Percentiles rank a stretch among this genome's conserved stretches.
These are phyloP conservation scores for Anomalospiza imberbis DNA, from an alignment of 2,797 vertebrate genomes.

Conservation along the genomic window DNA sequence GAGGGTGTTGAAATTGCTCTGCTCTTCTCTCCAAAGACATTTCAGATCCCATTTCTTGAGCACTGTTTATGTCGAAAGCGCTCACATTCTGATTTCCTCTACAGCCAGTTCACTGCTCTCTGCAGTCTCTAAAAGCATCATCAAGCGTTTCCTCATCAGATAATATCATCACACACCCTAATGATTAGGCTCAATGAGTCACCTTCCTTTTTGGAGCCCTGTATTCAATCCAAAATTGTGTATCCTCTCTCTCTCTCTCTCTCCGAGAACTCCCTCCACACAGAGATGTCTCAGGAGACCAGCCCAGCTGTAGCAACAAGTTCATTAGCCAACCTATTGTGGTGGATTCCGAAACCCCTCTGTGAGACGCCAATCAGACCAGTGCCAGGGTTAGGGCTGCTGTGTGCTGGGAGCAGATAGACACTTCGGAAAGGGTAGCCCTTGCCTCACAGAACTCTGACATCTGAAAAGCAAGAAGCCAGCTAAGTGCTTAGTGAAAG, in stretches of 20 bases:
- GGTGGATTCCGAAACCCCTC: background rate
- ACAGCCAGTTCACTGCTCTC: slow-evolving; percentile 31
- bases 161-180: slow-evolving; percentile 66
- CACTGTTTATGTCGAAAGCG: slow-evolving; percentile 42
- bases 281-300: background rate
- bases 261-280: slow-evolving; percentile 8
- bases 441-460: background rate
- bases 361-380: background rate
- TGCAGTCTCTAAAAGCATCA: slow-evolving; percentile 61
- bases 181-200: slow-evolving; percentile 62
- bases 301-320: slow-evolving; percentile 46
- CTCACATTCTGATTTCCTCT: slow-evolving; percentile 52
- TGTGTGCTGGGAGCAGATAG: background rate
- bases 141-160: slow-evolving; percentile 66
- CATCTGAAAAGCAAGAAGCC: background rate
- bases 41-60: slow-evolving; percentile 28
- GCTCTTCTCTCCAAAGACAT: slow-evolving; percentile 23
- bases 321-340: slow-evolving; percentile 27
- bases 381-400: background rate
- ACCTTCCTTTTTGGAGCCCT: slow-evolving; percentile 53
- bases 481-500: background rate
- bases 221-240: slow-evolving; percentile 45
- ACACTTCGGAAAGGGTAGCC: background rate
- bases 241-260: slow-evolving; percentile 48
- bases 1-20: background rate